Conservation (phyloP, 2,113 vertebrate genomes). For the Lagenorhynchus albirostris region DNA sequence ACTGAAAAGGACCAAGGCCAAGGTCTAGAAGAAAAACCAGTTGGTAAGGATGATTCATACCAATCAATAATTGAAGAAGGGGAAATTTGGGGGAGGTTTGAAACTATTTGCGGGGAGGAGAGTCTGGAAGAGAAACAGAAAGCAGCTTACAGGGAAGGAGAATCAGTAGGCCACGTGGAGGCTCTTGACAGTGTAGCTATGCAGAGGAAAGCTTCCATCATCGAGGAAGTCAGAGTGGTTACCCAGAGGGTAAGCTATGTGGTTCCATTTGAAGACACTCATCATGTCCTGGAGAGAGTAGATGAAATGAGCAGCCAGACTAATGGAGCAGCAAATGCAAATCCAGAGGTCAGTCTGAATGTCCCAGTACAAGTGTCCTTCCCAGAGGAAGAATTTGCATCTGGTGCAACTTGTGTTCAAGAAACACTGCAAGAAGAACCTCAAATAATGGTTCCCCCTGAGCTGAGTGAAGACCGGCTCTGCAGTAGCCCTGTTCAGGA, state of each 20-base stretch:
- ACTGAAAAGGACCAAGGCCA: slow-evolving; percentile 68
- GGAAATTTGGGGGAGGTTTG: slow-evolving; percentile 18
- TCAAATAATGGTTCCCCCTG: neutral
- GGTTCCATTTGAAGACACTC: slow-evolving; percentile 79
- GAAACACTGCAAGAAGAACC: slow-evolving; percentile 58
- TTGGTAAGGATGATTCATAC: slow-evolving; percentile 63
- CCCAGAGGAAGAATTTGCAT: slow-evolving; percentile 61
- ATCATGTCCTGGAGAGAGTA: slow-evolving; percentile 49
- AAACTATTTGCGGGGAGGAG: slow-evolving; percentile 9
- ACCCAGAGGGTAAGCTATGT: slow-evolving; percentile 79
- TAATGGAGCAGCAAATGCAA: slow-evolving; percentile 62
- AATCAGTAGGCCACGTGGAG: neutral
- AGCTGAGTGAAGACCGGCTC: slow-evolving; percentile 11
- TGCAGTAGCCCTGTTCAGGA: slow-evolving; percentile 64
- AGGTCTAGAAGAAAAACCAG: slow-evolving; percentile 53
- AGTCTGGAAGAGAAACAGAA: slow-evolving; percentile 39
- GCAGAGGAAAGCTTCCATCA: slow-evolving; percentile 38
- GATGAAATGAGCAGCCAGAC: slow-evolving; percentile 57
- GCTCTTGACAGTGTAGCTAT: neutral
- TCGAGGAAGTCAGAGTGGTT: slow-evolving; percentile 71
- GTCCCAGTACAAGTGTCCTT: slow-evolving; percentile 70
- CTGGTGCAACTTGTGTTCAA: slow-evolving; percentile 15
- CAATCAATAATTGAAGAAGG: slow-evolving; percentile 43
- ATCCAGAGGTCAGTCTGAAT: slow-evolving; percentile 71
- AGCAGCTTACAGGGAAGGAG: neutral